These are phyloP conservation scores for Tyrannus savana DNA, from an alignment of 2,113 vertebrate genomes.

Conservation along the genomic window DNA sequence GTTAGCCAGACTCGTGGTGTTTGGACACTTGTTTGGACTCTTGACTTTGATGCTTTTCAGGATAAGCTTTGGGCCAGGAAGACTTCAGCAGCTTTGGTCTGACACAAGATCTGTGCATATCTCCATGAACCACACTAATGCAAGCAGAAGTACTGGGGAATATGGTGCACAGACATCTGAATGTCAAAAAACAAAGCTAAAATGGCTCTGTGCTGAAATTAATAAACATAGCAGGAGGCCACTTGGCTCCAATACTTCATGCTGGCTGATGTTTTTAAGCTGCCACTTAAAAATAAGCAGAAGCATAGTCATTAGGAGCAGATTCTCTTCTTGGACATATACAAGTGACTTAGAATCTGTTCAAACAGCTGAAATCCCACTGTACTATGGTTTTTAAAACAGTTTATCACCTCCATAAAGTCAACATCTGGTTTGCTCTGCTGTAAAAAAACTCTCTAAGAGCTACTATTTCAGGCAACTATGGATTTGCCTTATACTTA, in stretches of 20 bases:
- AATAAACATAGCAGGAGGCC: not conserved
- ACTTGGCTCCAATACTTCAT: not conserved
- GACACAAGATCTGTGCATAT: not conserved
- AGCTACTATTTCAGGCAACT: not conserved
- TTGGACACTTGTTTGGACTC: not conserved
- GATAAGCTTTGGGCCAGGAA: not conserved
- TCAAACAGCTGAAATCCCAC: not conserved
- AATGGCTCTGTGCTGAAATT: not conserved
- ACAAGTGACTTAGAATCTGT: not conserved
- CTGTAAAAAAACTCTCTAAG: not conserved
- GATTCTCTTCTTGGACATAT: not conserved
- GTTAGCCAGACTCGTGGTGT: not conserved
- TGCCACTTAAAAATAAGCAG: conserved; percentile 12
- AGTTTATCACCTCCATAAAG: not conserved
- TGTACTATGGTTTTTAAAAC: not conserved
- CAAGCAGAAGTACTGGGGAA: not conserved
- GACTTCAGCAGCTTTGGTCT: not conserved
- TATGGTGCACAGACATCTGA: not conserved
- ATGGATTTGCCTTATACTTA: not conserved
- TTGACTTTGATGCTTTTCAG: not conserved
- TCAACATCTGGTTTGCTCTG: not conserved
- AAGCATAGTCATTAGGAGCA: not conserved
- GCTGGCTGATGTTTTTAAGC: not conserved
- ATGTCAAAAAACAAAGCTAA: not conserved
- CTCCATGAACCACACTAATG: not conserved